Evolutionary conservation across 2,797 vertebrate genomes (phyloP).

Genomic region (Sternarchorhynchus goeldii): DNA sequence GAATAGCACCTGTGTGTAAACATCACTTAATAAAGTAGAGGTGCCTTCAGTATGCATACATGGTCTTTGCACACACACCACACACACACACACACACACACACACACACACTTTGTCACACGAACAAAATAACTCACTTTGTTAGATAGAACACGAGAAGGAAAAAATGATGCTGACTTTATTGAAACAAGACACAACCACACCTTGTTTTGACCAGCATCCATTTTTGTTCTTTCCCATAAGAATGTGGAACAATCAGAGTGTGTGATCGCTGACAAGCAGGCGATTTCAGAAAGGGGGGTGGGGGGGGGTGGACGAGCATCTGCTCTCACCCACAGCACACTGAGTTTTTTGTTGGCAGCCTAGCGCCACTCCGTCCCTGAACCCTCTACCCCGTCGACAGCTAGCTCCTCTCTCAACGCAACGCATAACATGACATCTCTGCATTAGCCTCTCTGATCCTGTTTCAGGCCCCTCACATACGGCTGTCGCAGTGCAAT

Average conservation of each 20-base stretch:
- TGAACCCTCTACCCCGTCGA: conserved; percentile 1
- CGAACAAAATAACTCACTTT: not conserved
- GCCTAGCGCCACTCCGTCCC: conserved; percentile 2
- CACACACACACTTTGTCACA: not conserved
- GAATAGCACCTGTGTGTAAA: conserved; percentile 34
- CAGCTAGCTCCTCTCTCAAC: conserved; percentile 16
- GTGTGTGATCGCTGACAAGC: conserved; percentile 30
- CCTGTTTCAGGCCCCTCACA: not conserved
- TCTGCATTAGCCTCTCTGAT: not conserved
- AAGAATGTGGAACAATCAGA: conserved; percentile 21
- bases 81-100: not conserved
- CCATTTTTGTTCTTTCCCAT: conserved; percentile 18
- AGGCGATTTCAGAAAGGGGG: conserved; percentile 5
- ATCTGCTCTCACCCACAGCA: conserved; percentile 25
- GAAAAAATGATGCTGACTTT: conserved; percentile 14
- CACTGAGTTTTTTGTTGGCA: conserved; percentile 25
- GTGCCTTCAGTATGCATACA: not conserved
- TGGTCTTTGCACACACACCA: too few relatives aligned
- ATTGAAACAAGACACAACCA: not conserved
- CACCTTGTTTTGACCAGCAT: conserved; percentile 15
- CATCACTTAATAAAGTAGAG: conserved; percentile 16
- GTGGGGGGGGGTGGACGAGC: not conserved
- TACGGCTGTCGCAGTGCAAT: not conserved
- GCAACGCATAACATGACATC: not conserved
- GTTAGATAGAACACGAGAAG: conserved; percentile 10